Evolutionary conservation across 2,888 invertebrate genomes (phyloP), one percentile per base, ranked within the genome.

Genomic region (Rhingia rostrata): DNA sequence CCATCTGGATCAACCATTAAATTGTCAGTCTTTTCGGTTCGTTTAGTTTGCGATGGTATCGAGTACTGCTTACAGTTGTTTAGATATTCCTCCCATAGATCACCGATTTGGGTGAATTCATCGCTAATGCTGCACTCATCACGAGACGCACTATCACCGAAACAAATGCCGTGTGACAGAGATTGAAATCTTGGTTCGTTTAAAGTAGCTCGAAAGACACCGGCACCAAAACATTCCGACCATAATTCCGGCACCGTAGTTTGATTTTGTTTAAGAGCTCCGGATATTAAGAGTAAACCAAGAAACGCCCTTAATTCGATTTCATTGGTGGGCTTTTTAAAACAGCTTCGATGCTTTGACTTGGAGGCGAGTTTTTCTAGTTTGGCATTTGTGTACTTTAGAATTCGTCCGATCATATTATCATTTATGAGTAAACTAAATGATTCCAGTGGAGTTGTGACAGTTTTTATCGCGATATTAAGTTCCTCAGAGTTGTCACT

Each of bases 221-320:
- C 47, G 37, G 63, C 47, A 4, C 73, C 73, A 47, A 47, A 73
- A 9, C 54, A 73, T 32, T 73, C 73, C 3, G 73, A 73, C 63
- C 63, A 73, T 14, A 73, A 6, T 39, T 73, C 73, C 6, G 45
- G 9, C 0, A 73, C 10, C n/a, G 12, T 47, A 4, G 22, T 32
- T 4, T 58, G 45, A 32, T 73, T 73, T 12, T 73, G 73, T 6
- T 22, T 54, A 6, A 73, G 54, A 0, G 73, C 73, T 4, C 30
- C 63, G 0, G 73, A 47, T 3, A 73, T 56, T 4, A 73, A 14
- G 0, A 73, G 47, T 6, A 73, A 6, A 12, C 73, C 73, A n/a
- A 73, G 12, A 32, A 73, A 73, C 6, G 73, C 63, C 30, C 12
- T 63, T 3, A 73, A 6, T 39, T 73, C 73, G 6, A 0, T 47